These are phyloP conservation scores for Brachirus orientalis DNA, from an alignment of 2,113 vertebrate species.

Conservation along the genomic window DNA sequence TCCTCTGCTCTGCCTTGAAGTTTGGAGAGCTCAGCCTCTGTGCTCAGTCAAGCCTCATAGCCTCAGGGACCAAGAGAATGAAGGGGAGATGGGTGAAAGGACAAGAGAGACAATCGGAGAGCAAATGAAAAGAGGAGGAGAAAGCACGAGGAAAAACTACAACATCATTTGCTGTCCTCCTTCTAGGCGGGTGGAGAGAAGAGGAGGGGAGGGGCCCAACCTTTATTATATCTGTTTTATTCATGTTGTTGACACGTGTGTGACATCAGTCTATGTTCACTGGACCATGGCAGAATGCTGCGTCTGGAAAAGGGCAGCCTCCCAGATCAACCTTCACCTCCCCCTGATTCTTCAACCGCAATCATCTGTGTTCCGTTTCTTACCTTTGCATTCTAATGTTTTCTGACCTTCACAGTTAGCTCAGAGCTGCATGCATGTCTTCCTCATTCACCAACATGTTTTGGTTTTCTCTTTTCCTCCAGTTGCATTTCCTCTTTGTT, in stretches of 20 bases:
- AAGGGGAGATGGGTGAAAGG: constrained; percentile 53
- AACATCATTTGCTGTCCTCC: constrained; percentile 41
- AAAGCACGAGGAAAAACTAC: constrained; percentile 37
- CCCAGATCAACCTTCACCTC: constrained; percentile 39
- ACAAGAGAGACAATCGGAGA: constrained; percentile 48
- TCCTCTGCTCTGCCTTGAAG: constrained; percentile 54
- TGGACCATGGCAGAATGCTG: constrained; percentile 76
- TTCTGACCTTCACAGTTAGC: constrained; percentile 32
- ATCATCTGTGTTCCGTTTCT: constrained; percentile 43
- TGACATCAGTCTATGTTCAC: constrained; percentile 77
- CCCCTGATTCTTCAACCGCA: constrained; percentile 20
- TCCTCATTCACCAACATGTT: constrained; percentile 4
- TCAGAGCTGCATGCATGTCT: not conserved
- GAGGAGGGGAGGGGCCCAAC: constrained; percentile 35
- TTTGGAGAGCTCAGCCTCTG: constrained; percentile 77
- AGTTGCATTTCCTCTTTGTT: constrained; percentile 26
- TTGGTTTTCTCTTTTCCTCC: constrained; percentile 4
- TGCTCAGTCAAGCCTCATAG: constrained; percentile 76
- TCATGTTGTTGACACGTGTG: constrained; percentile 80
- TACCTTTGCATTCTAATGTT: constrained; percentile 43
- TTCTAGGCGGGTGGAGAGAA: constrained; percentile 20
- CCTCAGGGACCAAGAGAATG: constrained; percentile 65
- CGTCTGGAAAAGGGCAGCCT: constrained; percentile 74
- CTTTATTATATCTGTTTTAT: constrained; percentile 85
- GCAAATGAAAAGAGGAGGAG: constrained; percentile 33